Percentiles rank a stretch among this genome's conserved stretches.
phyloP scores from a whole-genome alignment of 2,888 invertebrate genomes.

The Notocelia uddmanniana region DNA sequence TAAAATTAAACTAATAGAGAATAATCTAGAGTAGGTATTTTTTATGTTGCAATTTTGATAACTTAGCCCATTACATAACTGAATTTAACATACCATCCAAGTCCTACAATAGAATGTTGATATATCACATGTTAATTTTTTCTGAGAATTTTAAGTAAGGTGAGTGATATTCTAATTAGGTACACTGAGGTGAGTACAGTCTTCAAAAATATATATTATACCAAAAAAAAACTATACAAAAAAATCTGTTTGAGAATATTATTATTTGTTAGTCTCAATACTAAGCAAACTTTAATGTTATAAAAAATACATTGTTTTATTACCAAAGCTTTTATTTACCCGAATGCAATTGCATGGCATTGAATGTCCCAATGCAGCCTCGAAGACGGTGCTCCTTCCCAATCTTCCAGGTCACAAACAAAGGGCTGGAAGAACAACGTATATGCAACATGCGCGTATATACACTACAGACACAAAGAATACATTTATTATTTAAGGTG shows the following conservation, averaged over 20 bases:
- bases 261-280: background rate
- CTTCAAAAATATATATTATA: background rate
- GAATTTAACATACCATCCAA: background rate
- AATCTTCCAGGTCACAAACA: slow-evolving; percentile 99
- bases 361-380: slow-evolving; percentile 99
- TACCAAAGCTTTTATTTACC: slow-evolving; percentile 75
- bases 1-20: background rate
- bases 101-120: background rate
- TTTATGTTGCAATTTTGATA: background rate
- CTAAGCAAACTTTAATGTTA: background rate
- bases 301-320: slow-evolving; percentile 23
- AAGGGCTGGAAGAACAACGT: slow-evolving; percentile 89
- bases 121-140: background rate
- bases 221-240: background rate
- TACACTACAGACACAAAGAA: slow-evolving; percentile 12
- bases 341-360: slow-evolving; percentile 97
- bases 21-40: background rate
- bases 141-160: too few relatives aligned
- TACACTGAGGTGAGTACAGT: too few relatives aligned
- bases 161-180: too few relatives aligned
- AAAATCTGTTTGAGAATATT: background rate
- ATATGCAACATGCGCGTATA: slow-evolving; percentile 20
- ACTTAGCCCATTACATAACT: slow-evolving; percentile 2
- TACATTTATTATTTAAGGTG: slow-evolving; percentile 31
- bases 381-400: slow-evolving; percentile 97